Conservation (phyloP, 2,797 vertebrate species). For the Fratercula arctica region DNA sequence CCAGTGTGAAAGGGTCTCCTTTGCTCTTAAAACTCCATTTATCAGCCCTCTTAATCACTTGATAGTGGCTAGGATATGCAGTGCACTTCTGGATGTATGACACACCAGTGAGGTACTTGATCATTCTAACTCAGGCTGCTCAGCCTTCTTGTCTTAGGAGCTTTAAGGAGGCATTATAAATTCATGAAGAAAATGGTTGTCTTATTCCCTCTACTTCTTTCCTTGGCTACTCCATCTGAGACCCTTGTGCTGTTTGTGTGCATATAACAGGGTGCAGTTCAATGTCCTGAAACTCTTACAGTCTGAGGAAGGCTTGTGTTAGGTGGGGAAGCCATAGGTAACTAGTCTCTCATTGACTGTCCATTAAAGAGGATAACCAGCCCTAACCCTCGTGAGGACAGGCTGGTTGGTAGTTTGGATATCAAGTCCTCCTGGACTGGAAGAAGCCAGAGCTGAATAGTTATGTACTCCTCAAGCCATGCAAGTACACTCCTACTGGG, state of each 20-base stretch:
- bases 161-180: neutral
- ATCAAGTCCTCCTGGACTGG: neutral
- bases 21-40: neutral
- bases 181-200: neutral
- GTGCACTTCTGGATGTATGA: neutral
- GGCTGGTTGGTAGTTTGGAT: neutral
- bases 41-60: neutral
- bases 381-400: fast-evolving
- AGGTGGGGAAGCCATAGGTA: neutral
- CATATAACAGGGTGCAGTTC: fast-evolving
- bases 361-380: neutral
- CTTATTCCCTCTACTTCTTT: neutral
- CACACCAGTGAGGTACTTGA: neutral
- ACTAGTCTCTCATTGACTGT: neutral
- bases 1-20: neutral
- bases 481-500: fast-evolving
- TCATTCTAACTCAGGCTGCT: neutral
- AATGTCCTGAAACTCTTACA: neutral
- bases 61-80: neutral
- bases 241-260: neutral
- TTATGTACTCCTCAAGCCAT: neutral
- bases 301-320: neutral
- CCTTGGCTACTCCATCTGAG: neutral
- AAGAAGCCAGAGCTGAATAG: neutral
- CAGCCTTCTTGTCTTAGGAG: neutral